Evolutionary conservation across 2,113 vertebrate species (phyloP), one percentile per base, ranked within the genome.

Genomic region (Andinoacara biseriatus): DNA sequence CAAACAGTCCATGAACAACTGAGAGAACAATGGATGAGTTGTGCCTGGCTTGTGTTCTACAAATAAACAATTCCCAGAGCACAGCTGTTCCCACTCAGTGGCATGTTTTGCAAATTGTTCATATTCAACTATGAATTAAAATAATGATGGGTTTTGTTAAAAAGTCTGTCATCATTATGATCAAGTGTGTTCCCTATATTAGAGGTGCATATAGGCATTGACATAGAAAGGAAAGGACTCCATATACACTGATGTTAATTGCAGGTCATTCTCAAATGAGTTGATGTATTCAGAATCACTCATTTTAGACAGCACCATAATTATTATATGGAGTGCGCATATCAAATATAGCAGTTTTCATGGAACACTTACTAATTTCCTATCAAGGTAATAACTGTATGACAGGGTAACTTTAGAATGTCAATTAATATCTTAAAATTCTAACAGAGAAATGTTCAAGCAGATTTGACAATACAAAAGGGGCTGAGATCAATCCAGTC

Each of bases 61-160:
- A 80, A 80, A 80, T 76, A 81, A 86, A 83, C 54, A 61, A 75
- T 85, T 85, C 74, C 82, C 57, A 43, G 86, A 92, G 79, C 83
- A 81, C 90, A 93, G 83, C 86, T 87, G 90, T 38, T 63, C 40
- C 58, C 83, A 61, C 83, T 90, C 78, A 90, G 62, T 52, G 83
- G 15, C 74, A 65, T 22, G 79, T 74, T 81, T 80, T 80, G 74
- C 11, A 80, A 87, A 76, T 67, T 18, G 15, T 76, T 67, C 40
- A 24, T 52, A 80, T 78, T 89, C 74, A 74, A 18, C 76, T 46
- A 49, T 80, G 87, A 56, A 86, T 91, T 85, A 84, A 46, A 80
- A 85, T 79, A 81, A 87, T 76, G 81, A 87, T 33, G 43, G 40
- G 62, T 58, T 76, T 5, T 33, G 61, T 76, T 58, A 35, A 43